Evolutionary conservation across 2,113 vertebrate genomes (phyloP).

Genomic region (Ellobius talpinus): DNA sequence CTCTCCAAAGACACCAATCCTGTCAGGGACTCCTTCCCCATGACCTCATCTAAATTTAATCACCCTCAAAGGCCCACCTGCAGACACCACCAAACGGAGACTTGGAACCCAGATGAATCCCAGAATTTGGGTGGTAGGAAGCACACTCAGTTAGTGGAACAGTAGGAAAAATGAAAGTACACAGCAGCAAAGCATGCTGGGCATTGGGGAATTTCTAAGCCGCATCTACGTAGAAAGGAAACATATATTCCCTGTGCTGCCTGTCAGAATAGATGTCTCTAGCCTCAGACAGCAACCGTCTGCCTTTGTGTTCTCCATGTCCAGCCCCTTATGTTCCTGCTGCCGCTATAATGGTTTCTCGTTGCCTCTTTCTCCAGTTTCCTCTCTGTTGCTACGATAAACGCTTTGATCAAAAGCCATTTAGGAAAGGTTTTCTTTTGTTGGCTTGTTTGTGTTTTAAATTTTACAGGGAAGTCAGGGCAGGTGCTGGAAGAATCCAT

Average conservation of each 20-base stretch:
- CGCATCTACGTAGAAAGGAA: not conserved
- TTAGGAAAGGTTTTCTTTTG: not conserved
- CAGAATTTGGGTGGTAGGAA: not conserved
- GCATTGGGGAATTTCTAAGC: fast-evolving
- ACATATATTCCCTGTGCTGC: not conserved
- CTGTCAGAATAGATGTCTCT: not conserved
- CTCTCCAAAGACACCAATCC: not conserved
- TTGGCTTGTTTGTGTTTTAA: not conserved
- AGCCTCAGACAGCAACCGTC: not conserved
- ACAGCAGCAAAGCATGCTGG: fast-evolving
- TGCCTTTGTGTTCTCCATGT: not conserved
- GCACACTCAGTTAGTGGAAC: fast-evolving
- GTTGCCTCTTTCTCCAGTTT: not conserved
- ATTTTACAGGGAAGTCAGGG: not conserved
- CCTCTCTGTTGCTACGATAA: not conserved
- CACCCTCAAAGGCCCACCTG: not conserved
- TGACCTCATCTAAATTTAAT: not conserved
- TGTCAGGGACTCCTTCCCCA: not conserved
- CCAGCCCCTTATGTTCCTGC: not conserved
- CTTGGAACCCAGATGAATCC: not conserved
- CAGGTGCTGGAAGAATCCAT: not conserved
- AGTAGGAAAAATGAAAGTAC: fast-evolving
- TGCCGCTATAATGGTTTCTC: not conserved
- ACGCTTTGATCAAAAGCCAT: not conserved
- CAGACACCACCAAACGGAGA: not conserved